Percentiles rank a stretch among this genome's conserved stretches.
These are phyloP conservation scores for Acrossocheilus fasciatus DNA, from an alignment of 2,797 vertebrate genomes.

Conservation along the genomic window DNA sequence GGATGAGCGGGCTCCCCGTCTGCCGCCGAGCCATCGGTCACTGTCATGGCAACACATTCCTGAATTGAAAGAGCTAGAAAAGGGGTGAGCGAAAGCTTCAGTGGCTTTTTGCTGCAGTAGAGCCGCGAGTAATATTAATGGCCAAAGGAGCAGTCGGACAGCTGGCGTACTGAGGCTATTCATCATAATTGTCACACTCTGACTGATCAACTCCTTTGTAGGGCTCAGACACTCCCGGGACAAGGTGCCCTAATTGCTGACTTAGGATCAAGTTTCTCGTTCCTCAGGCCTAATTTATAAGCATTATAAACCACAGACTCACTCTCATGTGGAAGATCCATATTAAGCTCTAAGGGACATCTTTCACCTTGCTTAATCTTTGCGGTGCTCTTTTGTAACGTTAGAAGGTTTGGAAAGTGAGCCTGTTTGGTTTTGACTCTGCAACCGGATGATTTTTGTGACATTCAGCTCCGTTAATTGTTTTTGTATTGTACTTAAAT, in stretches of 20 bases:
- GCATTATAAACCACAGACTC: conserved; percentile 38
- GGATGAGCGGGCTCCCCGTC: conserved; percentile 41
- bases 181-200: conserved; percentile 44
- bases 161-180: conserved; percentile 34
- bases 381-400: conserved; percentile 3
- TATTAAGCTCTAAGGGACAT: conserved; percentile 27
- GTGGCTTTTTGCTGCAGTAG: conserved; percentile 32
- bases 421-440: not conserved
- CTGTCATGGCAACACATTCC: conserved; percentile 51
- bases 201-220: conserved; percentile 48
- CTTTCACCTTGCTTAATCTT: conserved; percentile 28
- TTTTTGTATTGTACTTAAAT: conserved; percentile 13
- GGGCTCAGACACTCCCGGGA: conserved; percentile 32
- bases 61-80: conserved; percentile 43
- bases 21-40: conserved; percentile 44
- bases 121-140: conserved; percentile 50
- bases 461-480: not conserved
- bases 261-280: conserved; percentile 37
- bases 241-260: conserved; percentile 50
- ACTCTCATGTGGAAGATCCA: conserved; percentile 12
- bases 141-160: conserved; percentile 50
- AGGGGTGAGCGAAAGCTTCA: conserved; percentile 26
- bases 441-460: not conserved
- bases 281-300: conserved; percentile 12
- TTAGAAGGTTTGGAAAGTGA: not conserved